phyloP scores from a whole-genome alignment of 1,140 invertebrate genomes.

The Eumeta japonica region DNA sequence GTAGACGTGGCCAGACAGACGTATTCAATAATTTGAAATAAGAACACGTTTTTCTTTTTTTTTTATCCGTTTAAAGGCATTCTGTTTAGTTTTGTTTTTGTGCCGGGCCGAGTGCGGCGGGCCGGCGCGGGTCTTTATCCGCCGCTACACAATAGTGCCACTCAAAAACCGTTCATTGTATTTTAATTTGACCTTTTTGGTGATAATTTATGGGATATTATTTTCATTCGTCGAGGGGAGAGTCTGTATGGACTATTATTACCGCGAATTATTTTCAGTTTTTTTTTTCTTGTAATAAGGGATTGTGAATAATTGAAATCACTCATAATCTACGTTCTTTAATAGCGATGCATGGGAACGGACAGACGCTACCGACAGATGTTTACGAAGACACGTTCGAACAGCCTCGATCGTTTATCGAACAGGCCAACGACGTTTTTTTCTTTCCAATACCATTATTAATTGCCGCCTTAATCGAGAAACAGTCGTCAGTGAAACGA shows the following conservation, averaged over 20 bases:
- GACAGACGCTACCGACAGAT: too few relatives aligned
- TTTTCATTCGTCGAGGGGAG: conserved; percentile 25
- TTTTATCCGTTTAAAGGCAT: conserved; percentile 56
- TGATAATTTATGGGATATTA: conserved; percentile 56
- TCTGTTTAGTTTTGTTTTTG: conserved; percentile 57
- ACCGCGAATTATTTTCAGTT: conserved; percentile 40
- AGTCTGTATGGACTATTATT: conserved; percentile 53
- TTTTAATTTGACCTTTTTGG: conserved; percentile 58
- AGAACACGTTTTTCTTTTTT: conserved; percentile 56
- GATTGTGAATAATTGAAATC: too few relatives aligned
- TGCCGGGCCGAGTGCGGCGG: conserved; percentile 29
- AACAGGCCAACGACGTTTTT: too few relatives aligned
- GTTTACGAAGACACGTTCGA: too few relatives aligned
- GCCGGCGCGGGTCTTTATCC: conserved; percentile 50
- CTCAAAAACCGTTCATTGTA: conserved; percentile 58
- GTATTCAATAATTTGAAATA: conserved; percentile 58
- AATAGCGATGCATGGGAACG: too few relatives aligned
- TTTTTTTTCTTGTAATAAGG: too few relatives aligned
- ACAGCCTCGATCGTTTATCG: too few relatives aligned
- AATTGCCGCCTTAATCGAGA: too few relatives aligned
- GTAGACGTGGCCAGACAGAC: conserved; percentile 52
- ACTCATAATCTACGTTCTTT: too few relatives aligned
- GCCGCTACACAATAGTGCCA: conserved; percentile 52
- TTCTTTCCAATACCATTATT: too few relatives aligned
- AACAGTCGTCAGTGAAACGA: too few relatives aligned